Conservation (phyloP, 2,888 invertebrate species). For the Cephus runcator region DNA sequence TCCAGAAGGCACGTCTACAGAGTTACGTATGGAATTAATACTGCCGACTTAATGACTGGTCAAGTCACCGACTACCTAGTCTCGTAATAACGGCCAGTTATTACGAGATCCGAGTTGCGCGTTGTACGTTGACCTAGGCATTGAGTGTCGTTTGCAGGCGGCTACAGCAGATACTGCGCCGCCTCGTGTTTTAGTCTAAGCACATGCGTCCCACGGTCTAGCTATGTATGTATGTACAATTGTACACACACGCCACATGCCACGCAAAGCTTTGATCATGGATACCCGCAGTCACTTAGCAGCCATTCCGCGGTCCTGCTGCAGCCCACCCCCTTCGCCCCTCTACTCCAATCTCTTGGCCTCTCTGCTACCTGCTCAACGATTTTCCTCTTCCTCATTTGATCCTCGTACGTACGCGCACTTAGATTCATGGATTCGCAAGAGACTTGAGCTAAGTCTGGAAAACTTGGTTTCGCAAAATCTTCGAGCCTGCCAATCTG, state of each 20-base stretch:
- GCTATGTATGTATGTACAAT: too few species aligned
- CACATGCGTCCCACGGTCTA: background rate
- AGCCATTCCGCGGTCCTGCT: background rate
- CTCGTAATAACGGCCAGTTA: background rate
- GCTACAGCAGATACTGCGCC: background rate
- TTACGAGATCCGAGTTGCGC: background rate
- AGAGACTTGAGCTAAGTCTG: too few species aligned
- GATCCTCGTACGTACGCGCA: too few species aligned
- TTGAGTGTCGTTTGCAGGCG: background rate
- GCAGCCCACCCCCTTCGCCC: too few species aligned
- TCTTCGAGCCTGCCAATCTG: too few species aligned
- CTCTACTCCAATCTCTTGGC: background rate
- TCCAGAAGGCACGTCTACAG: background rate
- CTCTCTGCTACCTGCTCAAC: too few species aligned
- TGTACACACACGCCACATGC: background rate
- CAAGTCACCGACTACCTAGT: background rate
- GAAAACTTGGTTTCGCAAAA: too few species aligned
- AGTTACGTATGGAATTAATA: background rate
- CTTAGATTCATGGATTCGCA: too few species aligned
- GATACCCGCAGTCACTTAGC: background rate
- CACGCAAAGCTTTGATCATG: background rate
- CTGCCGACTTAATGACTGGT: background rate
- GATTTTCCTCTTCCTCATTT: too few species aligned
- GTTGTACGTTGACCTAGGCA: conserved; percentile 9
- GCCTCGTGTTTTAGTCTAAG: background rate